These are phyloP conservation scores for Drosophila funebris DNA, from an alignment of 1,140 invertebrate species.

Conservation along the genomic window DNA sequence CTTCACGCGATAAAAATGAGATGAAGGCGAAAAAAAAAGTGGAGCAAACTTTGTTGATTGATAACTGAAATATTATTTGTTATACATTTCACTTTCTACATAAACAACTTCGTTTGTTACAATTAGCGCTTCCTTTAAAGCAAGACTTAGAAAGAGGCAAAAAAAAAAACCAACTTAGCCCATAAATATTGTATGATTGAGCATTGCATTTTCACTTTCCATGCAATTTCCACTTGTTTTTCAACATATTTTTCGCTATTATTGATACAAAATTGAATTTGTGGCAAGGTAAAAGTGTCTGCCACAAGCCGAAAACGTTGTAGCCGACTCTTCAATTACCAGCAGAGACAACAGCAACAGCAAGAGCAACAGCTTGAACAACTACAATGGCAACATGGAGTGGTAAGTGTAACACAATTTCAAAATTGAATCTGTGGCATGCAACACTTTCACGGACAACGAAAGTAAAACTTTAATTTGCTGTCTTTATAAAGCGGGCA, in stretches of 20 bases:
- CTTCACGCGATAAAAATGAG: conserved; percentile 31
- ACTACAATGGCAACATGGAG: neutral
- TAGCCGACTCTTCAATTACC: conserved; percentile 23
- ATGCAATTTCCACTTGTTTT: conserved; percentile 61
- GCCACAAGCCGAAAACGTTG: conserved; percentile 18
- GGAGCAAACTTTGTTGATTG: conserved; percentile 36
- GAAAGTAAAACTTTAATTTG: conserved; percentile 72
- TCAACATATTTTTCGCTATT: conserved; percentile 29
- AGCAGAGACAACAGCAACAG: conserved; percentile 10
- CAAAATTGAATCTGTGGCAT: conserved; percentile 45
- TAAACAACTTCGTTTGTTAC: conserved; percentile 33
- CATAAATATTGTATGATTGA: conserved; percentile 29
- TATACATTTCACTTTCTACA: conserved; percentile 66
- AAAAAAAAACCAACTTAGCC: conserved; percentile 3
- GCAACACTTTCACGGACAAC: conserved; percentile 76
- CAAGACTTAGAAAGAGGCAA: conserved; percentile 4
- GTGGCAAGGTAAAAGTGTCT: conserved; percentile 44
- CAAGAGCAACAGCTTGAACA: neutral
- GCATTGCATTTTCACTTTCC: conserved; percentile 69
- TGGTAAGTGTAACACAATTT: conserved; percentile 36
- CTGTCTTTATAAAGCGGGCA: conserved; percentile 19
- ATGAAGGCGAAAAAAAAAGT: neutral
- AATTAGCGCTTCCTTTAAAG: conserved; percentile 71
- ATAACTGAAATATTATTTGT: conserved; percentile 56
- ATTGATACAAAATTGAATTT: conserved; percentile 65